phyloP scores from a whole-genome alignment of 2,797 vertebrate genomes.

The Eleutherodactylus coqui region DNA sequence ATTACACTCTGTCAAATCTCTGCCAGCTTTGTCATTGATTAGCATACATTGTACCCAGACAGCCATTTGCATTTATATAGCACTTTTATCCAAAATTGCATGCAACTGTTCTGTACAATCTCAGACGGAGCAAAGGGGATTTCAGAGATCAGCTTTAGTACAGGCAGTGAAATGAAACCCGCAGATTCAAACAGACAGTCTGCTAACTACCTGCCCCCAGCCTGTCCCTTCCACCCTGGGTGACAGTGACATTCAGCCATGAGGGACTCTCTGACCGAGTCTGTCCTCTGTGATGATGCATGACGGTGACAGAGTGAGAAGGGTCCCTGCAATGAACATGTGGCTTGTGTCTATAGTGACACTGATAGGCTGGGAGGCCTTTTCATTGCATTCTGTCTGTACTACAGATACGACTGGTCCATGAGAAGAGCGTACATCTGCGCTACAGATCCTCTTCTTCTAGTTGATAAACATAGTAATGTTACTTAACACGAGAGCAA shows the following conservation, averaged over 20 bases:
- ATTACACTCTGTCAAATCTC: slow-evolving; percentile 61
- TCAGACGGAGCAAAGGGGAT: slow-evolving; percentile 54
- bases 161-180: slow-evolving; percentile 47
- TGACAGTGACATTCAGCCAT: slow-evolving; percentile 43
- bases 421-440: neutral
- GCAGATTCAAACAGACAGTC: slow-evolving; percentile 55
- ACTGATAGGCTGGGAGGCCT: slow-evolving; percentile 19
- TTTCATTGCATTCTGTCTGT: neutral
- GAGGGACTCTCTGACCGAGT: slow-evolving; percentile 40
- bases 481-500: too few relatives aligned
- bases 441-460: neutral
- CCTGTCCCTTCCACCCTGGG: slow-evolving; percentile 49
- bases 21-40: slow-evolving; percentile 58
- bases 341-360: slow-evolving; percentile 41
- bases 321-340: slow-evolving; percentile 29
- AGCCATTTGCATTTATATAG: slow-evolving; percentile 64
- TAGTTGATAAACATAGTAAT: neutral
- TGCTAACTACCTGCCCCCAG: slow-evolving; percentile 49
- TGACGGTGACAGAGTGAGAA: slow-evolving; percentile 45
- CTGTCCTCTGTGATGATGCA: slow-evolving; percentile 36
- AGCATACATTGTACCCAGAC: slow-evolving; percentile 61
- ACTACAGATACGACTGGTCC: neutral
- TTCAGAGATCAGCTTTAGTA: slow-evolving; percentile 51
- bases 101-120: slow-evolving; percentile 58
- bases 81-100: slow-evolving; percentile 62